Evolutionary conservation across 2,888 invertebrate species (phyloP), one percentile per base, ranked within the genome.

Genomic region (Dryomyza anilis): DNA sequence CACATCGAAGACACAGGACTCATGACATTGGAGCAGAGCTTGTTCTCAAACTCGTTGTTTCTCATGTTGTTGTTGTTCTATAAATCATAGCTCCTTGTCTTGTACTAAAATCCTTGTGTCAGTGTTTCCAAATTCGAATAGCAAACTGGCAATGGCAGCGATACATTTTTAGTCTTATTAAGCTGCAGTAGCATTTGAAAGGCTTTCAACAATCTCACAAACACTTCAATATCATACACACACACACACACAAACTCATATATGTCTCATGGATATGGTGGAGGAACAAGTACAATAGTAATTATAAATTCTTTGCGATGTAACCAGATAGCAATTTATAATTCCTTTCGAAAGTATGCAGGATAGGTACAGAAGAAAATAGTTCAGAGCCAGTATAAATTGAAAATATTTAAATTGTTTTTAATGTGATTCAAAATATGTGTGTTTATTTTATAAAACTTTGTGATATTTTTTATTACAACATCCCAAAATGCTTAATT

Each of bases 61-160:
- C n/a, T n/a, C 5, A 6, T 45, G 45, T 45, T 45, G 45, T 45
- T 45, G 45, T 48, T 50, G 48, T 55, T 55, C 76, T 72, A 78
- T 78, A 78, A 78, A 78, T 78, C 78, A 78, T 78, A 75, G 77
- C 77, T 76, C 76, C 76, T 75, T 78, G 78, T 78, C 78, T 77
- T 78, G 78, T 78, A 73, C 76, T 75, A 78, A 78, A 78, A 78
- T 78, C 78, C 78, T 74, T 72, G 73, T 78, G 78, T 77, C 76
- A 78, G 76, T 78, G 76, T 75, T 76, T 76, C 75, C 63, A 73
- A 72, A 73, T 73, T 66, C 57, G 67, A 63, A 67, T 63, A 57
- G 52, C 52, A n/a, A n/a, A 67, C 64, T 30, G 74, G 45, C 69
- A 68, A 66, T 73, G 73, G 70, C 73, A 75, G 72, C 66, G 72